Percentiles rank a stretch among this genome's conserved stretches.
Conservation (phyloP, 2,888 invertebrate species). For the Himalopsyche kuldschensis region DNA sequence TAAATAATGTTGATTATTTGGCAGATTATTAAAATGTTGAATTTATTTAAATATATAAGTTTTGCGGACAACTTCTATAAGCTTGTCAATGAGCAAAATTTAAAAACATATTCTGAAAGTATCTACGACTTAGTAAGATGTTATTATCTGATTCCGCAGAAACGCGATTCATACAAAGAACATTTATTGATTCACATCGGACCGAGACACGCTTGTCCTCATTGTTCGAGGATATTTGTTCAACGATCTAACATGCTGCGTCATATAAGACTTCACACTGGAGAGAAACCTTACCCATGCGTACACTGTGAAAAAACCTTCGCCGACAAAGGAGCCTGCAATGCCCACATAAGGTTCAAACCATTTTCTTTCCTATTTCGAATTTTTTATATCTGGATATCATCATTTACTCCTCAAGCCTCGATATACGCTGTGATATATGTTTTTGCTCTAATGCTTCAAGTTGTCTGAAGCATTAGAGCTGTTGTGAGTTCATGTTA, state of each 20-base stretch:
- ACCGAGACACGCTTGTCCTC: constrained; percentile 62
- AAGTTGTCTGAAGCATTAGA: too few relatives aligned
- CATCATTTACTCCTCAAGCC: too few relatives aligned
- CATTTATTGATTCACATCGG: constrained; percentile 62
- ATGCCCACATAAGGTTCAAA: constrained; percentile 52
- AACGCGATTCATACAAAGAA: constrained; percentile 61
- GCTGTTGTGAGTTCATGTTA: too few relatives aligned
- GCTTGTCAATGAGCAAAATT: too few relatives aligned
- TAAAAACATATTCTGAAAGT: background rate
- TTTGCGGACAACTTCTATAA: too few relatives aligned
- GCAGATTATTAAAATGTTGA: too few relatives aligned
- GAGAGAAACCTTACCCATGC: constrained; percentile 61
- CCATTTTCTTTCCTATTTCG: background rate
- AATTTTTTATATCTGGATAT: too few relatives aligned
- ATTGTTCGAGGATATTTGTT: constrained; percentile 63
- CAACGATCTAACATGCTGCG: constrained; percentile 62
- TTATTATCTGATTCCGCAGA: constrained; percentile 44
- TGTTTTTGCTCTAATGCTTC: too few relatives aligned
- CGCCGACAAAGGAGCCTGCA: constrained; percentile 62
- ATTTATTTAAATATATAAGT: too few relatives aligned
- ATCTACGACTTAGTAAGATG: too few relatives aligned
- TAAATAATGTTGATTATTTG: too few relatives aligned
- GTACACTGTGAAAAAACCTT: constrained; percentile 58
- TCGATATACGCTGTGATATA: too few relatives aligned
- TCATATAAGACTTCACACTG: constrained; percentile 61